Base-by-base conservation (phyloP, 2,888 invertebrate species). In the Gryllus longicercus region DNA sequence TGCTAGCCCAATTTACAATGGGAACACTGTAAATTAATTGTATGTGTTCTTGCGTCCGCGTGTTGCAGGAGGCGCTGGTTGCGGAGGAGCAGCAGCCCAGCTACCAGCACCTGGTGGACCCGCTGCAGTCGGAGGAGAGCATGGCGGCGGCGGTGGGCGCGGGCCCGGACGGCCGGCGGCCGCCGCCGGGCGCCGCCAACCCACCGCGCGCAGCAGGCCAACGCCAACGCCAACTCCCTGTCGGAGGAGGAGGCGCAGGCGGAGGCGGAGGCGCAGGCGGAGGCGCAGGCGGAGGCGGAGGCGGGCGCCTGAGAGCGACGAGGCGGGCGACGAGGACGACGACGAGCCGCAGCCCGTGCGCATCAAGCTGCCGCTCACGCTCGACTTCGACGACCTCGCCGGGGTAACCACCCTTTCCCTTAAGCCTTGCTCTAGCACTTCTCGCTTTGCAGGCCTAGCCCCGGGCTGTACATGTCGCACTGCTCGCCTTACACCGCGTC, bases 331-430 rank as follows among this genome's bases (percentile, higher is more conserved):
- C 79, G 85, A 84, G 77, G 85, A 84, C 77, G 86, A 86, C 16
- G 85, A 87, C 3, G 91, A 92, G 76, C 78, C 78, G 16, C 80
- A 76, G 21, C 77, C 82, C 88, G 88, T 51, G 88, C 92, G 87
- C 86, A 91, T 87, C 91, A 94, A 93, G 86, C 88, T 95, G 86
- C 95, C 95, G 81, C 90, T 95, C 81, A 94, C 94, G 86, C 91
- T 96, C 85, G 94, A 95, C 88, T 91, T 95, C 82, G 95, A 95
- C 84, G 95, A 95, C 82, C 89, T 95, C 81, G 94, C 95, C 50
- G 93, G 94, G 75, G 94, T 92, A 90, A 92, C 4, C 25, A 4
- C 2, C 4, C 25, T 25, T 25, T 2, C 2, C 2, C 25, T 25
- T 25, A 25, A 0, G 25, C 25, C 1, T 21, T 1, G 21, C 21